phyloP scores from a whole-genome alignment of 2,797 vertebrate genomes.

The Sebastes matsubarae region DNA sequence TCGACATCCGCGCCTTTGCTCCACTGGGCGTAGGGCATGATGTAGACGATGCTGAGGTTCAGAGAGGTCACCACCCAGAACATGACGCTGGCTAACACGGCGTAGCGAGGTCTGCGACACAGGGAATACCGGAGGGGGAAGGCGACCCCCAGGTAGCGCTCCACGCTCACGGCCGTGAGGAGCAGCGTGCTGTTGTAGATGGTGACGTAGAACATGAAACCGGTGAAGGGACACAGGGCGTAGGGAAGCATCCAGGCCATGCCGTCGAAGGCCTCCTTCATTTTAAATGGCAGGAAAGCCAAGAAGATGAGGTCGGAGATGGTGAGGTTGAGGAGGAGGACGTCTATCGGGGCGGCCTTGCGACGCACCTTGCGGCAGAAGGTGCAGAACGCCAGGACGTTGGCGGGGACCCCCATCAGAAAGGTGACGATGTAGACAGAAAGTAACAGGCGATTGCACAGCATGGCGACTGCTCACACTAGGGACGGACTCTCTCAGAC shows the following conservation, averaged over 20 bases:
- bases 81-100: slow-evolving; percentile 65
- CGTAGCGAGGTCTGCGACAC: slow-evolving; percentile 80
- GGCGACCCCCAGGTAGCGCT: slow-evolving; percentile 89
- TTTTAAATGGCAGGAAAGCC: slow-evolving; percentile 87
- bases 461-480: slow-evolving; percentile 43
- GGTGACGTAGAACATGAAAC: slow-evolving; percentile 89
- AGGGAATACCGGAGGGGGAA: slow-evolving; percentile 85
- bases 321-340: slow-evolving; percentile 90
- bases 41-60: slow-evolving; percentile 88
- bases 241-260: slow-evolving; percentile 81
- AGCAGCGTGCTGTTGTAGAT: slow-evolving; percentile 92
- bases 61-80: slow-evolving; percentile 84
- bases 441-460: slow-evolving; percentile 63
- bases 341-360: slow-evolving; percentile 80
- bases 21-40: slow-evolving; percentile 69
- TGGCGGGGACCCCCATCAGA: slow-evolving; percentile 86
- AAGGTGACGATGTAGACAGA: slow-evolving; percentile 85
- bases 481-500: neutral
- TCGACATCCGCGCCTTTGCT: fast-evolving
- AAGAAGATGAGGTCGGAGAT: slow-evolving; percentile 89
- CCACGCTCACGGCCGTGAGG: slow-evolving; percentile 87
- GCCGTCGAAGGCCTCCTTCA: slow-evolving; percentile 78
- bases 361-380: slow-evolving; percentile 80
- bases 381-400: slow-evolving; percentile 84
- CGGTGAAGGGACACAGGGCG: slow-evolving; percentile 81